Base-by-base conservation (phyloP, 2,888 invertebrate species). In the Aleiodes testaceus region DNA sequence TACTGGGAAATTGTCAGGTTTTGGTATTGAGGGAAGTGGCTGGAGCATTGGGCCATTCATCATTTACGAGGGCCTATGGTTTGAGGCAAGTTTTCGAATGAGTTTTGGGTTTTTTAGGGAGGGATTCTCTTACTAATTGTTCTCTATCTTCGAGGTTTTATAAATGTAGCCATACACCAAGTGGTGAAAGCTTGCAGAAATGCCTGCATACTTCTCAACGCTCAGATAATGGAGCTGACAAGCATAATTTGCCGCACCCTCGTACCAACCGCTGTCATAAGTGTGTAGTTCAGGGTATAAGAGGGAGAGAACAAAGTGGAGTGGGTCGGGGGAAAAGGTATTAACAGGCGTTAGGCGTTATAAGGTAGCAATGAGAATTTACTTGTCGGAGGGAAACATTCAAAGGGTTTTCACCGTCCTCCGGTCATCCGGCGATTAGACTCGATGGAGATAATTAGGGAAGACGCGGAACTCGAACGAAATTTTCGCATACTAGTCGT, bases 191-290 rank as follows among this genome's bases (percentile, higher is more conserved):
- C 73, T 72, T 72, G 67, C 70, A 73, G 69, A 77, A 69, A 71
- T 75, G 76, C 74, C 75, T 75, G 77, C 70, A 66, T 67, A 73
- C 73, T 74, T 66, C 67, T 72, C 76, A 78, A 74, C 76, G 75
- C 75, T 70, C 75, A 80, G 82, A 82, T 83, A 84, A 83, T 83
- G 83, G 82, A 82, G 77, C 83, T 83, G 84, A 84, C 83, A 84
- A 81, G 82, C 82, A 83, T 82, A 84, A 84, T 84, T 84, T 84
- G 77, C 78, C 80, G 79, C 78, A 84, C 84, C 84, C 84, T 84
- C 81, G 83, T 84, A 81, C 79, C 77, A 80, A 77, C 79, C 79
- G 70, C 66, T 70, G 70, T 70, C 70, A 70, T 70, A 70, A 70
- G 66, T 70, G 59, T 78, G 80, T 79, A 80, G 81, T 80, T 79